Conservation (phyloP, 2,888 invertebrate genomes). For the Gasteruption jaculator region DNA sequence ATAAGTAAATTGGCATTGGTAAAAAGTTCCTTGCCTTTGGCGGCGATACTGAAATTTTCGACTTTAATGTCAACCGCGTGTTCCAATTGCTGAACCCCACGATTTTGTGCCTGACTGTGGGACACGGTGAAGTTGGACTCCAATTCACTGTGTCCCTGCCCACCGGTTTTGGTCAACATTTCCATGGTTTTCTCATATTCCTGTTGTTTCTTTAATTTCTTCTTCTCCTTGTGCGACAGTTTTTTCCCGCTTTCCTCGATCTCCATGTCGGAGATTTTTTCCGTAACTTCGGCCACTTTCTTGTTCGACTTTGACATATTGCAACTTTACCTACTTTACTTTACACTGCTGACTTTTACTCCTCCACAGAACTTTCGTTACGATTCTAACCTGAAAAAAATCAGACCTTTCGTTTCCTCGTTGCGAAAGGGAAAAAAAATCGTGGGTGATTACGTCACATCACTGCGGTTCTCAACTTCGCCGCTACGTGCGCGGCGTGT, state of each 20-base stretch:
- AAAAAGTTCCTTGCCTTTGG: constrained; percentile 95
- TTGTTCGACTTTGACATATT: constrained; percentile 32
- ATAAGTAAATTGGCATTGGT: constrained; percentile 92
- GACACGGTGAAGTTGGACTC: constrained; percentile 96
- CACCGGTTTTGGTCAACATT: constrained; percentile 78
- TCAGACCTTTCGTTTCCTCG: too few relatives aligned
- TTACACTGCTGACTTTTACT: not conserved
- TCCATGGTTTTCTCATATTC: constrained; percentile 88
- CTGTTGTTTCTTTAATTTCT: constrained; percentile 82
- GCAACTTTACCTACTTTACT: constrained; percentile 7
- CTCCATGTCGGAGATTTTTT: constrained; percentile 37
- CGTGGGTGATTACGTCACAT: too few relatives aligned
- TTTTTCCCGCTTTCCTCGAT: constrained; percentile 59
- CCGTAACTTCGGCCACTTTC: constrained; percentile 30
- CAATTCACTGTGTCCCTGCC: constrained; percentile 83
- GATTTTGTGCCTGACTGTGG: constrained; percentile 61
- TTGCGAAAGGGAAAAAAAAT: too few relatives aligned
- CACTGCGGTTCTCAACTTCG: too few relatives aligned
- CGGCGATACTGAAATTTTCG: constrained; percentile 96
- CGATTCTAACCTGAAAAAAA: too few relatives aligned
- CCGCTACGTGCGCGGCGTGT: too few relatives aligned
- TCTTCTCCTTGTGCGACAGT: constrained; percentile 86
- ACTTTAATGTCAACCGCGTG: constrained; percentile 97
- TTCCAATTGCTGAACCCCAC: constrained; percentile 59
- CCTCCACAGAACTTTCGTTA: not conserved